Base-by-base conservation (phyloP, 2,797 vertebrate species). In the Phylloscopus collybita region DNA sequence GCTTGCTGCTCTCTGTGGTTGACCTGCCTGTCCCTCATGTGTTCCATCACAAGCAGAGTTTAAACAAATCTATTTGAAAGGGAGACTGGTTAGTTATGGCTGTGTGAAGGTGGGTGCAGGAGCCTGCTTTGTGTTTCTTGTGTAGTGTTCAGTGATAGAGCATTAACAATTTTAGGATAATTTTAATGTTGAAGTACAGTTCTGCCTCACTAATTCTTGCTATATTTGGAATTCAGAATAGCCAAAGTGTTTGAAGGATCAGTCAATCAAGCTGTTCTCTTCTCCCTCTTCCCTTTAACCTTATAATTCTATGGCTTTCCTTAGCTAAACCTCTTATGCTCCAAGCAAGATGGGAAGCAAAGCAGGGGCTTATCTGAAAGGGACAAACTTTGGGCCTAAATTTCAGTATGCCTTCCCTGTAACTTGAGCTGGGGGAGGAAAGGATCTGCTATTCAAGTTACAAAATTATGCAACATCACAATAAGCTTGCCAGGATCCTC, bases 181-280 rank as follows among this genome's bases (percentile, higher is more conserved):
- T 79, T 80, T 90, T 75, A 56, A 76, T 60, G 60, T 12, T 73
- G 49, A 70, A 80, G 59, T 38, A 60, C 36, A 86, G 49, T 69
- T 56, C 84, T 82, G 53, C 22, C 50, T 94, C 72, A 29, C 91
- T 92, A 82, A 80, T 84, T 92, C 40, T 64, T 8, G 1, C n/a
- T 80, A 5, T 70, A 59, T 89, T 85, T 85, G 66, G 71, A 83
- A 90, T 79, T 88, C 36, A 61, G 40, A 88, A 59, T 40, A 69
- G 38, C 30, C 54, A n/a, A 84, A 86, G 40, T 49, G 26, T 81
- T 86, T 70, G 51, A 84, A 84, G 61, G 45, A 50, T 50, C n/a
- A 69, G 29, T 73, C 64, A 88, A 5, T 72, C 51, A 73, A 70
- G 16, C 51, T 49, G 40, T 80, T 80, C 11, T 81, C 19, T 90